Evolutionary conservation across 2,113 vertebrate species (phyloP).

Genomic region (Agapornis roseicollis): DNA sequence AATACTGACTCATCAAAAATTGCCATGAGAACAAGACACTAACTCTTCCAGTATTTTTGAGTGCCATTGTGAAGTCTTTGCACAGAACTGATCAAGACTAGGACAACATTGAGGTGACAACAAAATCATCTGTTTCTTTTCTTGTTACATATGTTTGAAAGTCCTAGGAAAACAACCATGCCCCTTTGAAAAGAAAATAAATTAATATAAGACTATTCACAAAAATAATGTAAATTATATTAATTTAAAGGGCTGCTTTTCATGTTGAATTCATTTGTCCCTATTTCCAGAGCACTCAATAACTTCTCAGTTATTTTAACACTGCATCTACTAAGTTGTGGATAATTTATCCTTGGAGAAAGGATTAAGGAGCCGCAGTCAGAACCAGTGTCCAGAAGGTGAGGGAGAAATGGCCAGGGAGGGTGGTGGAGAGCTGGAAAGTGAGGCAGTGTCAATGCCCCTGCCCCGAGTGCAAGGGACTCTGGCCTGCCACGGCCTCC

Average conservation of each 20-base stretch:
- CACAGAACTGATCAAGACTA: background rate
- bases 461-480: background rate
- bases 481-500: background rate
- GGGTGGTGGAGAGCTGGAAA: background rate
- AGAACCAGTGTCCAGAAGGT: background rate
- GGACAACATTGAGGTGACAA: background rate
- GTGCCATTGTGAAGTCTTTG: background rate
- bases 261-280: background rate
- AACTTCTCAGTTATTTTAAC: background rate
- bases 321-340: background rate
- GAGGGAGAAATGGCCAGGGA: background rate
- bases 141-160: background rate
- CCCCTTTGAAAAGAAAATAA: background rate
- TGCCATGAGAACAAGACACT: background rate
- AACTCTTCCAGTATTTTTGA: background rate
- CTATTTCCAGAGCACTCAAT: background rate
- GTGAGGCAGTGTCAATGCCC: rapidly evolving
- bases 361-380: background rate
- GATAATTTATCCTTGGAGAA: background rate
- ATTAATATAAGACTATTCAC: background rate
- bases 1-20: background rate
- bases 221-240: background rate
- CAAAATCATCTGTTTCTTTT: background rate
- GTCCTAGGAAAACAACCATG: background rate
- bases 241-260: background rate